Evolutionary conservation across 2,888 invertebrate genomes (phyloP), one percentile per base, ranked within the genome.

Genomic region (Pseudococcus jackbeardsleyi): DNA sequence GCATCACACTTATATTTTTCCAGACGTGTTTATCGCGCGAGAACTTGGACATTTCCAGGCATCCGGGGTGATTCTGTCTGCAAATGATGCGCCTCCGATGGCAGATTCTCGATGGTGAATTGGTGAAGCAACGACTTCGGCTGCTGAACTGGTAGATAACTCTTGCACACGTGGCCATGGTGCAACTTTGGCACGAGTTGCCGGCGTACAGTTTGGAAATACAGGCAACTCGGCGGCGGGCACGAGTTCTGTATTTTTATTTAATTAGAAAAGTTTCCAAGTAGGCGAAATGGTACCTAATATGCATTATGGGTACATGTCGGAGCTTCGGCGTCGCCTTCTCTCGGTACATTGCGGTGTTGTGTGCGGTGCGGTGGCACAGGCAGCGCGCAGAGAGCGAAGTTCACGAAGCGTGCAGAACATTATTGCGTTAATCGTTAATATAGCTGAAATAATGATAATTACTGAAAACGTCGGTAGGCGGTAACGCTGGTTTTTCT

Each of bases 351-450:
- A 33, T 33, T 33, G 59, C 19, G 19, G 19, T 19, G 59, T n/a
- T 6, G 19, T 1, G 19, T n/a, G 19, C 5, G 59, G 59, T 6
- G 19, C 26, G 59, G 19, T 6, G 19, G 59, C 19, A 59, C 59
- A 19, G 5, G 68, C 26, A 72, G 26, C 9, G 79, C 42, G 79
- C n/a, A 59, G 33, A 50, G 50, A 54, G 26, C 33, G 79, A 54
- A 87, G 77, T 87, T 87, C 87, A 87, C 87, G 87, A 79, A 87
- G 87, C 87, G 87, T 87, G 87, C 87, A 87, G 82, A 87, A 87
- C 87, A 87, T 87, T 87, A 87, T 87, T 87, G 87, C 87, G 87
- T 87, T 87, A 87, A 87, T 87, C 87, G 87, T 82, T 87, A 87
- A 79, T 87, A 87, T 87, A 87, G 87, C 87, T 87, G 87, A 87